phyloP scores from a whole-genome alignment of 2,113 vertebrate species.

The Athene noctua region DNA sequence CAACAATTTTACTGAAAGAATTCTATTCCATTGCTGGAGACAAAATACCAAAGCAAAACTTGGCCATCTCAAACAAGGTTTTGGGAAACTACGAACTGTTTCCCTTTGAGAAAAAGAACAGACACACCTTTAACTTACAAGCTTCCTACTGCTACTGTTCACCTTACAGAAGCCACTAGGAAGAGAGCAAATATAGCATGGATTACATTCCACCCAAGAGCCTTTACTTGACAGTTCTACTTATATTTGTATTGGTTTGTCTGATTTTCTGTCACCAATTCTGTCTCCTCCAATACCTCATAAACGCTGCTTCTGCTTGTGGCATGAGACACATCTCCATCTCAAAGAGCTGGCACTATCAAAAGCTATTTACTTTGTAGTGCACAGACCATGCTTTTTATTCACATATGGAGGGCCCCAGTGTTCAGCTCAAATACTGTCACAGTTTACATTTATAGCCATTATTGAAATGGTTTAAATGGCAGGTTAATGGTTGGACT shows the following conservation, averaged over 20 bases:
- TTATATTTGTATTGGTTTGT: neutral
- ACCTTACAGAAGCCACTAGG: neutral
- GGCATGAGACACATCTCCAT: neutral
- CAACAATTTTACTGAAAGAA: neutral
- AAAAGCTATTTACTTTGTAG: neutral
- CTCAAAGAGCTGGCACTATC: neutral
- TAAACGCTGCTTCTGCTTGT: neutral
- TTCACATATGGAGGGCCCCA: neutral
- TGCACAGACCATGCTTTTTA: neutral
- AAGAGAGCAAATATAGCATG: neutral
- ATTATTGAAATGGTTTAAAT: constrained; percentile 5
- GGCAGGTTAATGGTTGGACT: too few species aligned
- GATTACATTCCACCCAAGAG: neutral
- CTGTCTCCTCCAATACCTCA: neutral
- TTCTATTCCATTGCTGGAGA: neutral
- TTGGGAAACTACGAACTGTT: neutral
- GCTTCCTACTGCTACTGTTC: neutral
- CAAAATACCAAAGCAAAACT: neutral
- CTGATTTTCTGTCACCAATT: neutral
- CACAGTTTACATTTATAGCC: neutral
- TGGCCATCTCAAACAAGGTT: neutral
- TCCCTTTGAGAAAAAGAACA: neutral
- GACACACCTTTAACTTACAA: neutral
- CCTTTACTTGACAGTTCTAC: neutral
- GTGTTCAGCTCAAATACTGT: neutral